Percentiles rank a stretch among this genome's conserved stretches.
These are phyloP conservation scores for Distichodus sexfasciatus DNA, from an alignment of 2,797 vertebrate genomes.

Conservation along the genomic window DNA sequence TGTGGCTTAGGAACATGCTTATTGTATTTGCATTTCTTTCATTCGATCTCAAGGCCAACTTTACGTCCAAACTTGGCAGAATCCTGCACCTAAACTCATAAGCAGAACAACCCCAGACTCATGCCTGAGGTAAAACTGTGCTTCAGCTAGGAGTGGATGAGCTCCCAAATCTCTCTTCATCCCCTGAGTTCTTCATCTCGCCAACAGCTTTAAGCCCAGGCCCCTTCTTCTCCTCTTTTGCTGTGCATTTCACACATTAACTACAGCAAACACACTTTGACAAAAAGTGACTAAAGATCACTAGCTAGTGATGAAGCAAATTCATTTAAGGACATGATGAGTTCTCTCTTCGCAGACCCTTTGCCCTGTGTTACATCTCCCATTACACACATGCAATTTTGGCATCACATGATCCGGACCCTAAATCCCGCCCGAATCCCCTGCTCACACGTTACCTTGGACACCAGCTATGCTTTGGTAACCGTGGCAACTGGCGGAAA, in stretches of 20 bases:
- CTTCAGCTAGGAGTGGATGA: constrained; percentile 22
- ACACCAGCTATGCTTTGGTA: constrained; percentile 58
- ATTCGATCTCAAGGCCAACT: too few relatives aligned
- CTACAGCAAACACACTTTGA: neutral
- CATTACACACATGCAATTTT: too few relatives aligned
- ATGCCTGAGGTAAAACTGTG: neutral
- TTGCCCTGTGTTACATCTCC: too few relatives aligned
- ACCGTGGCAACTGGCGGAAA: constrained; percentile 62
- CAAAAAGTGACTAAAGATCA: too few relatives aligned
- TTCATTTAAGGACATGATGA: too few relatives aligned
- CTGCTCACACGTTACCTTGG: constrained; percentile 52
- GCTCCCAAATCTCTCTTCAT: constrained; percentile 27
- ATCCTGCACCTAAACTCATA: neutral
- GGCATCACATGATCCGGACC: constrained; percentile 18
- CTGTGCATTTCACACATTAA: neutral
- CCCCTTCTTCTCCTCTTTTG: neutral
- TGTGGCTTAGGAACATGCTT: too few relatives aligned
- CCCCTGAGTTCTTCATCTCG: constrained; percentile 17
- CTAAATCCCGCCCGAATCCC: constrained; percentile 8
- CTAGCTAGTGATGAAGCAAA: too few relatives aligned
- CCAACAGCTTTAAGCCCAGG: neutral
- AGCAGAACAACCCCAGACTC: neutral
- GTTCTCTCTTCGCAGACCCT: too few relatives aligned
- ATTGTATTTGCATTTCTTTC: too few relatives aligned
- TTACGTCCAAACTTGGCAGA: neutral